phyloP scores from a whole-genome alignment of 2,113 vertebrate species.

The Percina caprodes region DNA sequence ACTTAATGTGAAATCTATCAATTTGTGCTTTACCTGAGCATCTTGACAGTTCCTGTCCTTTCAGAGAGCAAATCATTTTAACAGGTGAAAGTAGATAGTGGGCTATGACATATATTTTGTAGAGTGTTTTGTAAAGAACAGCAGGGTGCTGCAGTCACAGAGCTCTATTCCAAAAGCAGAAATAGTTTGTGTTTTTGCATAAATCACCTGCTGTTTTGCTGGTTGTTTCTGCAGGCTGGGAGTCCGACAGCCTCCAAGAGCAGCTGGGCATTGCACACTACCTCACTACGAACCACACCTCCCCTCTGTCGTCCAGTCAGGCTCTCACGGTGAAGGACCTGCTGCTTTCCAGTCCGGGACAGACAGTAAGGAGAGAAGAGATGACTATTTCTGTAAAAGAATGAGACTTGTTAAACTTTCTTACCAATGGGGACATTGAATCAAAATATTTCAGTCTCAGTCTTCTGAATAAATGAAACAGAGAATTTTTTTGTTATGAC shows the following conservation, averaged over 20 bases:
- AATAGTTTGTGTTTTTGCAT: slow-evolving; percentile 12
- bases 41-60: not conserved
- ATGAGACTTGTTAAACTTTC: not conserved
- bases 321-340: slow-evolving; percentile 92
- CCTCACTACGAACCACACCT: slow-evolving; percentile 15
- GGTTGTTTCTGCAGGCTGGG: slow-evolving; percentile 80
- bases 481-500: slow-evolving; percentile 2
- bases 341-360: slow-evolving; percentile 85
- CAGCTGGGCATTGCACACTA: slow-evolving; percentile 60
- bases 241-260: slow-evolving; percentile 70
- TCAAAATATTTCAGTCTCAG: not conserved
- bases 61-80: slow-evolving; percentile 25
- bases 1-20: slow-evolving; percentile 4
- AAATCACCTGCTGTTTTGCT: slow-evolving; percentile 15
- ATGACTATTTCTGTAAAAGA: not conserved
- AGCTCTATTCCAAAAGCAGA: not conserved
- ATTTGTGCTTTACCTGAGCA: not conserved
- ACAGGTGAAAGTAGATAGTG: not conserved
- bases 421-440: not conserved
- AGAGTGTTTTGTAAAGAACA: not conserved
- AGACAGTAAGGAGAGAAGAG: slow-evolving; percentile 83
- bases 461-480: not conserved
- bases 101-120: slow-evolving; percentile 13
- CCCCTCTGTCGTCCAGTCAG: slow-evolving; percentile 34
- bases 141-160: not conserved